Conservation (phyloP, 2,888 invertebrate genomes). For the Campoletis raptor region DNA sequence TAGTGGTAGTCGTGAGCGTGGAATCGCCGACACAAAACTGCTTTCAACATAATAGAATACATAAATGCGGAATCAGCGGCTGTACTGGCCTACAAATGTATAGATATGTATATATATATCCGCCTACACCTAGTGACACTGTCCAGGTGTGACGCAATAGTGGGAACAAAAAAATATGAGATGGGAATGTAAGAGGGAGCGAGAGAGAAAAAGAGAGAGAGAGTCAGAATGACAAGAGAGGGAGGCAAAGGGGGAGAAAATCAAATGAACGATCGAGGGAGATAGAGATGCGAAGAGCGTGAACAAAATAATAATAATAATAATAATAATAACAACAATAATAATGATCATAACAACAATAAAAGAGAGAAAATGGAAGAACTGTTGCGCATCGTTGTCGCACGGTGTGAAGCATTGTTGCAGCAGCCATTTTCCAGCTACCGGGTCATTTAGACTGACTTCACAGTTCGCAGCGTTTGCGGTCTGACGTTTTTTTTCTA, state of each 20-base stretch:
- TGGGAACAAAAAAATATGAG: constrained; percentile 40
- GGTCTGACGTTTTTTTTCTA: constrained; percentile 50
- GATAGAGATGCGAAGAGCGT: constrained; percentile 49
- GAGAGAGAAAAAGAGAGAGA: neutral
- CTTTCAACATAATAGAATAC: constrained; percentile 77
- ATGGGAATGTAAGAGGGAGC: constrained; percentile 14
- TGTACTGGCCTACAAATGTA: constrained; percentile 33
- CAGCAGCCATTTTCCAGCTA: constrained; percentile 67
- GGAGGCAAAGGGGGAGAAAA: neutral
- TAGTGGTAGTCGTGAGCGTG: constrained; percentile 48
- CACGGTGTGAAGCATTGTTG: constrained; percentile 58
- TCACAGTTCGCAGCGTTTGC: constrained; percentile 67
- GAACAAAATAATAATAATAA: constrained; percentile 45
- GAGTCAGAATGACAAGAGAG: neutral
- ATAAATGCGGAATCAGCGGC: constrained; percentile 76
- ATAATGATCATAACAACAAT: constrained; percentile 31
- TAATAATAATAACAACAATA: constrained; percentile 40
- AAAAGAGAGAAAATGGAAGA: constrained; percentile 60
- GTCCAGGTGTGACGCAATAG: constrained; percentile 58
- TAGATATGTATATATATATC: constrained; percentile 27
- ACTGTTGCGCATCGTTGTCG: constrained; percentile 68
- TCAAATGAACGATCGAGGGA: constrained; percentile 45
- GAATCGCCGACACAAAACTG: constrained; percentile 68
- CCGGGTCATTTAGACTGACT: constrained; percentile 68
- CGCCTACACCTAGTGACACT: constrained; percentile 51